A percentile compares a stretch with the other conserved stretches of the same genome.
Evolutionary conservation across 2,113 vertebrate genomes (phyloP).

Genomic region (Mungos mungo): DNA sequence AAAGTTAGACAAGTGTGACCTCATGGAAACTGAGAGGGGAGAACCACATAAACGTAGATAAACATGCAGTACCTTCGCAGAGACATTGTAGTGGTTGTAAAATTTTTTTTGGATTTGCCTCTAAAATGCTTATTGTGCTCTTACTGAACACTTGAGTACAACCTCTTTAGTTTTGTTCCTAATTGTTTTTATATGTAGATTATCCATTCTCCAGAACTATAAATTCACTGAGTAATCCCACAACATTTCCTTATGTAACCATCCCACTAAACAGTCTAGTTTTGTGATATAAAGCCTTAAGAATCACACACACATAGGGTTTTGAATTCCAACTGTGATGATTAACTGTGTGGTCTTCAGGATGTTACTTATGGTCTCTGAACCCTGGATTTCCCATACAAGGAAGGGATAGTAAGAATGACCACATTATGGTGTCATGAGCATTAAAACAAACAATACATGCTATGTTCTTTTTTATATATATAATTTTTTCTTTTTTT

Average conservation of each 20-base stretch:
- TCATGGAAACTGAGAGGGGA: not conserved
- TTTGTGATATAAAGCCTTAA: not conserved
- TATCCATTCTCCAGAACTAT: not conserved
- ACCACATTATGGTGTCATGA: not conserved
- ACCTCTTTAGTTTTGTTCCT: not conserved
- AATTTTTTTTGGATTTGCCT: not conserved
- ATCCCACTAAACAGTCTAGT: not conserved
- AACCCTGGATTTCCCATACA: not conserved
- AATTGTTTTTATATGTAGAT: not conserved
- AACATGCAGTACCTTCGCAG: not conserved
- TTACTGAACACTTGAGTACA: not conserved
- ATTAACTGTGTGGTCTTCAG: not conserved
- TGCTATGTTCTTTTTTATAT: not conserved
- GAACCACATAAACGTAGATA: not conserved
- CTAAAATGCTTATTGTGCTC: not conserved
- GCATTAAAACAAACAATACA: not conserved
- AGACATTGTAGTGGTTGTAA: not conserved
- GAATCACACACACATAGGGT: not conserved
- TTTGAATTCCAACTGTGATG: not conserved
- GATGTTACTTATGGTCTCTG: not conserved
- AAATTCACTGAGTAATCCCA: not conserved
- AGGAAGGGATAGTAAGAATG: not conserved
- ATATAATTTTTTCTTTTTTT: too few relatives aligned
- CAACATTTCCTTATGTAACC: not conserved
- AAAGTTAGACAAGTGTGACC: not conserved